Evolutionary conservation across 2,888 invertebrate genomes (phyloP).

Genomic region (Schrankia costaestrigalis): DNA sequence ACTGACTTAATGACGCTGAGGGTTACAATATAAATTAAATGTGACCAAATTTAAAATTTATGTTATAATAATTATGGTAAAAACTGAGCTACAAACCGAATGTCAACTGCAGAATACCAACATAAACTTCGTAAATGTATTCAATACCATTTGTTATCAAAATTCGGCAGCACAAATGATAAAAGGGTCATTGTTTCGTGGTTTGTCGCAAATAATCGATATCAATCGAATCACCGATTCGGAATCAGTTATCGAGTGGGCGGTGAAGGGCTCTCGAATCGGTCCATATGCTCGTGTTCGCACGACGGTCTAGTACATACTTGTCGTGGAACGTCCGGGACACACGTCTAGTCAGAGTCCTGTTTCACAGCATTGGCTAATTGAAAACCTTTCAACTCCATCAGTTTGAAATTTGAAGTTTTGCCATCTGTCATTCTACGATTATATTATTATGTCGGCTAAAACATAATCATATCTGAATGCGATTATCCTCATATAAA

Average conservation of each 20-base stretch:
- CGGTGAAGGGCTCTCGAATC: constrained; percentile 47
- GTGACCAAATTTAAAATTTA: no score
- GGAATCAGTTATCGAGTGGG: constrained; percentile 60
- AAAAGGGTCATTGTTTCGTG: constrained; percentile 49
- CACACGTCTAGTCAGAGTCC: constrained; percentile 46
- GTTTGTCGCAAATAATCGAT: constrained; percentile 50
- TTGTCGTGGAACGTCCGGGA: constrained; percentile 46
- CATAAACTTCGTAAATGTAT: no score
- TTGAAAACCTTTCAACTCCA: constrained; percentile 50
- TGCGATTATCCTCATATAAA: no score
- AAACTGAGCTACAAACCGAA: no score
- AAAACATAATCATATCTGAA: constrained; percentile 10
- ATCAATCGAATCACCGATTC: constrained; percentile 56
- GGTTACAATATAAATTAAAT: no score
- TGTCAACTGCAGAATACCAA: no score
- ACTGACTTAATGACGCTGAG: no score
- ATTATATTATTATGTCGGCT: no score
- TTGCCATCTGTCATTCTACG: constrained; percentile 16
- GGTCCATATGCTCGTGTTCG: constrained; percentile 46
- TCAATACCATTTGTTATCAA: constrained; percentile 5
- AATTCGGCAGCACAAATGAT: constrained; percentile 31
- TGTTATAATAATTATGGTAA: no score
- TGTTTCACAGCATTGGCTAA: constrained; percentile 48
- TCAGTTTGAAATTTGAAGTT: constrained; percentile 31
- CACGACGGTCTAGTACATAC: constrained; percentile 50